Percentiles rank a stretch among this genome's conserved stretches.
These are phyloP conservation scores for Mus spicilegus DNA, from an alignment of 2,113 vertebrate species.

Conservation along the genomic window DNA sequence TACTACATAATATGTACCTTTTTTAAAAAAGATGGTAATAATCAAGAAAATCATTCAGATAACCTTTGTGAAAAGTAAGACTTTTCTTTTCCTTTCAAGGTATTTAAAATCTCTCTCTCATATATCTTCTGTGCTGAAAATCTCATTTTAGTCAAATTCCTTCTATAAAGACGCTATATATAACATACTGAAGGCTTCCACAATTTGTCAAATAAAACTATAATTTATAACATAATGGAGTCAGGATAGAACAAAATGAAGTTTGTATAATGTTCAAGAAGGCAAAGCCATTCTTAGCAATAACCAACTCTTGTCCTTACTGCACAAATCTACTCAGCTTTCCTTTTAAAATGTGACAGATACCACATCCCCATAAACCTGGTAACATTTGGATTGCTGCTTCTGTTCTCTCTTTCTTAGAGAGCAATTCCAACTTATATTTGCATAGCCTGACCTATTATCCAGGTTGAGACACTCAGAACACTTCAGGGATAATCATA, in stretches of 20 bases:
- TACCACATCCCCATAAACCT: background rate
- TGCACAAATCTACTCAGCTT: background rate
- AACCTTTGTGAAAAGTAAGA: slow-evolving; percentile 66
- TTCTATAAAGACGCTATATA: background rate
- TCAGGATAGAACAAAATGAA: slow-evolving; percentile 38
- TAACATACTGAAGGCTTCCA: background rate
- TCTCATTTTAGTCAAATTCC: slow-evolving; percentile 46
- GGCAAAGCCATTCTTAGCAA: background rate
- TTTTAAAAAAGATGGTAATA: slow-evolving; percentile 67
- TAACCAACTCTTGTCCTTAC: background rate
- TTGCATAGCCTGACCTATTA: background rate
- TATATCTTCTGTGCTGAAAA: slow-evolving; percentile 53
- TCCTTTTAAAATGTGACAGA: background rate
- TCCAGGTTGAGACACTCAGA: background rate
- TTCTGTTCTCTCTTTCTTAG: background rate
- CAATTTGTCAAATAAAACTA: slow-evolving; percentile 49
- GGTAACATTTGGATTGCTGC: background rate
- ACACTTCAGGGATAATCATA: background rate
- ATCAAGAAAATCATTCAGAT: slow-evolving; percentile 72
- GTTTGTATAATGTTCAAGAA: background rate
- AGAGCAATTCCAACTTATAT: background rate
- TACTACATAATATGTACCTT: slow-evolving; percentile 40
- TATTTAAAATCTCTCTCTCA: background rate
- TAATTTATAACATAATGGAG: slow-evolving; percentile 60
- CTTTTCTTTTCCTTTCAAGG: slow-evolving; percentile 56